phyloP scores from a whole-genome alignment of 2,113 vertebrate species.

The Tichodroma muraria region DNA sequence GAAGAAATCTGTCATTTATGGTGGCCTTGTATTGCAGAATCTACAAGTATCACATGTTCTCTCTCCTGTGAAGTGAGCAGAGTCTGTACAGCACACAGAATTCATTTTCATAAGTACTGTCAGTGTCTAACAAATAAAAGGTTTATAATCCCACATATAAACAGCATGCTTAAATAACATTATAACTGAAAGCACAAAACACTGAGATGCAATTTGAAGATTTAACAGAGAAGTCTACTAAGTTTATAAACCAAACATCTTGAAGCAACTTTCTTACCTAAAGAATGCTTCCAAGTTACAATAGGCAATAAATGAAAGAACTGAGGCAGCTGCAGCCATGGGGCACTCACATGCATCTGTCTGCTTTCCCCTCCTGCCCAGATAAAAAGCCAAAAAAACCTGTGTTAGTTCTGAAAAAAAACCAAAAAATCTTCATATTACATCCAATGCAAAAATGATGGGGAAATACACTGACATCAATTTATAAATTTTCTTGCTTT shows the following conservation, averaged over 20 bases:
- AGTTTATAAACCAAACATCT: background rate
- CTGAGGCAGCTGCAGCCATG: slow-evolving; percentile 66
- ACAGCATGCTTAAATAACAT: background rate
- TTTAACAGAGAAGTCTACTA: background rate
- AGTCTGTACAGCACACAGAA: background rate
- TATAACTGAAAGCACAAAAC: background rate
- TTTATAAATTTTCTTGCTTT: background rate
- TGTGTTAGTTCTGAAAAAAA: background rate
- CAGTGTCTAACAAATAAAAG: background rate
- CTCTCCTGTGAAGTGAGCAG: background rate
- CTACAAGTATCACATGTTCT: background rate
- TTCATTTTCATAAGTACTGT: background rate
- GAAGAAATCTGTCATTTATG: background rate
- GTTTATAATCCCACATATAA: background rate
- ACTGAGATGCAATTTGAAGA: background rate
- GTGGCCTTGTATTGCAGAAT: background rate
- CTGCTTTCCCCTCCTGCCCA: slow-evolving; percentile 58
- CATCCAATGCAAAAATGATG: background rate
- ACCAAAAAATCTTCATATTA: background rate
- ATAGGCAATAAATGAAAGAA: slow-evolving; percentile 42
- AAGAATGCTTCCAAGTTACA: slow-evolving; percentile 59
- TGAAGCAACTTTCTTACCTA: slow-evolving; percentile 57
- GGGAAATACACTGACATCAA: accelerated
- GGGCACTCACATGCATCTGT: slow-evolving; percentile 67
- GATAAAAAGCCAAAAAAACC: slow-evolving; percentile 2